Conservation (phyloP, 2,113 vertebrate species). For the Salvator merianae region DNA sequence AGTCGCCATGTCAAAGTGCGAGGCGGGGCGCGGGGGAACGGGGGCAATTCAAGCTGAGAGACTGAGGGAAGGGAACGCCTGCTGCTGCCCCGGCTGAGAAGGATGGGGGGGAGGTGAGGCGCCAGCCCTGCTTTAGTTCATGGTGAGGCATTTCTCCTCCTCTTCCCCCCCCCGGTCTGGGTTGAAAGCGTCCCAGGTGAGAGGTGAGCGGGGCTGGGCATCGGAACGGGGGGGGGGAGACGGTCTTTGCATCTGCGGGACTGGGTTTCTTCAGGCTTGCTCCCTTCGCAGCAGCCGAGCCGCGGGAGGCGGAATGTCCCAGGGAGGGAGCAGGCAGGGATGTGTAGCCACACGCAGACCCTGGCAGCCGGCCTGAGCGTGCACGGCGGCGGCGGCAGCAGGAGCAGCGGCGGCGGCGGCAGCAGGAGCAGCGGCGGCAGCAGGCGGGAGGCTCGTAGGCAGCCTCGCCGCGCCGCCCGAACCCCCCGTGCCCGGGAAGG, state of each 20-base stretch:
- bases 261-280: constrained; percentile 12
- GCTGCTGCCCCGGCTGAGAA: neutral
- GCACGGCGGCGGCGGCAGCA: constrained; percentile 29
- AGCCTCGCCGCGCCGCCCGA: constrained; percentile 43
- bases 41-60: neutral
- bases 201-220: constrained; percentile 42
- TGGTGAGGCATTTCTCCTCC: constrained; percentile 13
- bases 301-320: constrained; percentile 48
- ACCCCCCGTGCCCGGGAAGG: constrained; percentile 28
- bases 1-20: neutral
- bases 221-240: neutral
- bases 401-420: neutral
- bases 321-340: constrained; percentile 53
- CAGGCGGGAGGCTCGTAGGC: constrained; percentile 37
- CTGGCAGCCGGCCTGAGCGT: constrained; percentile 63
- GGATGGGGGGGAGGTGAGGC: constrained; percentile 1
- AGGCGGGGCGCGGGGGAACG: neutral
- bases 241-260: constrained; percentile 20
- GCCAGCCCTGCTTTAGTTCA: constrained; percentile 8
- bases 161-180: neutral
- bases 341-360: constrained; percentile 63
- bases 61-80: too few species aligned
- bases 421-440: neutral
- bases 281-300: constrained; percentile 21
- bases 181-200: constrained; percentile 40